Conservation (phyloP, 2,888 invertebrate genomes). For the Tetrapedia diversipes region DNA sequence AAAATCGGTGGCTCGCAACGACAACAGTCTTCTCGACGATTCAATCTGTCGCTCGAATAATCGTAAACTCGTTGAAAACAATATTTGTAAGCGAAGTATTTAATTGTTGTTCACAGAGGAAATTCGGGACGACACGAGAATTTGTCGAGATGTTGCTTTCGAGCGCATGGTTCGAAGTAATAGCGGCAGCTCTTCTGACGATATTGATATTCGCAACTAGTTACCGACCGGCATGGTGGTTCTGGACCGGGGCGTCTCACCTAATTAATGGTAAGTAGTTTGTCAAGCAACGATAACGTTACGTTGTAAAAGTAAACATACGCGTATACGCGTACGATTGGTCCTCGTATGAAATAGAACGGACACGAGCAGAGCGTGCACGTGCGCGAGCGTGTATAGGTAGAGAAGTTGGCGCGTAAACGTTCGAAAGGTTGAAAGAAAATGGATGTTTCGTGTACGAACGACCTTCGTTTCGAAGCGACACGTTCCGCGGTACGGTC, state of each 20-base stretch:
- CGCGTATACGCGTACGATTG: background rate
- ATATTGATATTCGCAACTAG: conserved; percentile 76
- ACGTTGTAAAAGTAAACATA: background rate
- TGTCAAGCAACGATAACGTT: background rate
- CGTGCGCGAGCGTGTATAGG: no score
- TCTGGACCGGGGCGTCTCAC: conserved; percentile 71
- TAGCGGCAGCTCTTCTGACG: conserved; percentile 74
- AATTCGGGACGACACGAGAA: background rate
- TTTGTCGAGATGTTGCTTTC: conserved; percentile 71
- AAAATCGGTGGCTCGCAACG: background rate
- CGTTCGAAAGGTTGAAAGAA: background rate
- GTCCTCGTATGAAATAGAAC: background rate
- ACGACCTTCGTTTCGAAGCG: conserved; percentile 37
- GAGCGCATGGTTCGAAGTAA: conserved; percentile 77
- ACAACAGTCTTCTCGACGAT: no score
- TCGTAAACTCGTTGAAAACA: background rate
- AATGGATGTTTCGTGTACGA: conserved; percentile 2
- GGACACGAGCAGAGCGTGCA: background rate
- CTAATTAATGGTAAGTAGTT: conserved; percentile 72
- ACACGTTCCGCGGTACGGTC: conserved; percentile 5
- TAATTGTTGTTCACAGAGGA: conserved; percentile 14
- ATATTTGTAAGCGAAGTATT: background rate
- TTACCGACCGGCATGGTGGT: conserved; percentile 78
- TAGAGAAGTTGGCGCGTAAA: no score
- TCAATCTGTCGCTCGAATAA: background rate